Percentiles rank a stretch among this genome's conserved stretches.
Evolutionary conservation across 2,797 vertebrate genomes (phyloP).

Genomic region (Myotis pilosus): DNA sequence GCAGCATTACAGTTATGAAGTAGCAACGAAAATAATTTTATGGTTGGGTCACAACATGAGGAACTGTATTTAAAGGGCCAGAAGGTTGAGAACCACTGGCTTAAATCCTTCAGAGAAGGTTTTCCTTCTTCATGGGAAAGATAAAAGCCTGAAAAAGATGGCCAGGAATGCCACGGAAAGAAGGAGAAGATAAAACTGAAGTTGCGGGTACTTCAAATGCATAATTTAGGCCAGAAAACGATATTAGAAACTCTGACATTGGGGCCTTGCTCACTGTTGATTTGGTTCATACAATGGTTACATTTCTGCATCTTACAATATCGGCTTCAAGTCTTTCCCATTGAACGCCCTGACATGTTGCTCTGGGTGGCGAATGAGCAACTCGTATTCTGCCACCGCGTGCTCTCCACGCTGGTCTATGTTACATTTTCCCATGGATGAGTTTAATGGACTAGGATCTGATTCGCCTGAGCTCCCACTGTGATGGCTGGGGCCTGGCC

Average conservation of each 20-base stretch:
- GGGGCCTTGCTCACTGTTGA: neutral
- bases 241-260: accelerated
- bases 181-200: neutral
- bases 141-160: neutral
- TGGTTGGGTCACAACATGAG: too few relatives aligned
- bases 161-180: neutral
- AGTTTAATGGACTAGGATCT: slow-evolving; percentile 11
- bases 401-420: neutral
- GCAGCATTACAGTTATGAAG: too few relatives aligned
- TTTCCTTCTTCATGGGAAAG: neutral
- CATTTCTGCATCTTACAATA: neutral
- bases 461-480: neutral
- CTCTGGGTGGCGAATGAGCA: neutral
- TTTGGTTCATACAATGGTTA: accelerated
- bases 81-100: too few relatives aligned
- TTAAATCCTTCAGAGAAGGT: neutral
- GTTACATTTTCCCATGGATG: slow-evolving; percentile 38
- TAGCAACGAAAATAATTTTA: too few relatives aligned
- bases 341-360: neutral
- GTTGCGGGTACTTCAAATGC: accelerated
- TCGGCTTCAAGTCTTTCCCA: neutral
- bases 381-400: accelerated
- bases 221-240: neutral
- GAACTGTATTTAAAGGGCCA: too few relatives aligned
- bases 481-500: neutral